Evolutionary conservation across 2,113 vertebrate species (phyloP), one percentile per base, ranked within the genome.

Genomic region (Cinclus cinclus): DNA sequence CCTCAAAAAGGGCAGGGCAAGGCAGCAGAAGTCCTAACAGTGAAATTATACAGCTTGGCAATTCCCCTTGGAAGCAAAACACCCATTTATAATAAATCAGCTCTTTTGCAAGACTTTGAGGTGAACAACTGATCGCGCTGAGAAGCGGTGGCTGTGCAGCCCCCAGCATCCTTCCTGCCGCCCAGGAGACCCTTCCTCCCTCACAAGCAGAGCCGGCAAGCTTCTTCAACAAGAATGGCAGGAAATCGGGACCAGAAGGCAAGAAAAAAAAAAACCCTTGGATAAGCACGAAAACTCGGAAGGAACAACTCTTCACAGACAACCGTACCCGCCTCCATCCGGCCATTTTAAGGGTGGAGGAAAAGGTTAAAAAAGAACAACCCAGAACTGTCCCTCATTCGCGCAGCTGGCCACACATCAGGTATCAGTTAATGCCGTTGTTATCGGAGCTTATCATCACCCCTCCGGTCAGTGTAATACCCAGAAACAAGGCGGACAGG

Each of bases 181-280:
- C 81, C 71, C 81, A 41, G 78, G 73, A 70, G 93, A 92, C 83
- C 65, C 59, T 93, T 87, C 88, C 64, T 92, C 64, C 59, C 41
- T 76, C 7, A 0, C 49, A 78, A 49, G 69, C 60, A 56, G 22
- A 49, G 42, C 73, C 37, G 0, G 55, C 11, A 10, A 10, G 71
- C 76, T 94, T 50, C 58, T 39, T 65, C 4, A 0, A 89, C 75
- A 95, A 94, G 76, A 93, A 96, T 94, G 42, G 68, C 89, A 95
- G 96, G 96, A 96, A 96, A 91, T 13, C 18, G 3, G 67, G 59
- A 78, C 56, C 73, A 93, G 88, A 91, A 92, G 60, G 60, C 75
- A 94, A 90, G 85, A 69, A 94, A 93, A 94, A 93, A 94, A 37
- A 92, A 92, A 73, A 7, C 11, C 46, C 60, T 10, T 1, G 73